Evolutionary conservation across 2,888 invertebrate genomes (phyloP), one percentile per base, ranked within the genome.

Genomic region (Steinernema scapterisci): DNA sequence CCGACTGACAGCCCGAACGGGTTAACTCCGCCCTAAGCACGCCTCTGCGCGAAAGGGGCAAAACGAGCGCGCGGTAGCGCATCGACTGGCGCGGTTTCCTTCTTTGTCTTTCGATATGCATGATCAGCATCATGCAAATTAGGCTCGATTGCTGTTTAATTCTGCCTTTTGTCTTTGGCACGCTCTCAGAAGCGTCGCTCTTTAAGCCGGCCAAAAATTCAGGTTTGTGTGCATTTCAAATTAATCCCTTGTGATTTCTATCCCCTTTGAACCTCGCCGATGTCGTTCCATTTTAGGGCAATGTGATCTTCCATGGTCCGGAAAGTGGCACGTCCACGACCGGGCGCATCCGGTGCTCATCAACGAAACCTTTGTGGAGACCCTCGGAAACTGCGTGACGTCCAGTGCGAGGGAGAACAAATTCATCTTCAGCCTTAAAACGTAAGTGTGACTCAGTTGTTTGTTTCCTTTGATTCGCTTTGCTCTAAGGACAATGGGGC

Each of bases 91-190:
- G 63, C 63, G 63, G 63, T 63, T 63, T 31, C 31, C 63, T 63
- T 63, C 63, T 63, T 63, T 63, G 63, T 63, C 63, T 63, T 63
- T 63, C 63, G 63, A 63, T 63, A 63, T 63, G 63, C 63, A 27
- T 63, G 63, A 63, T 63, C 63, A 63, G 63, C 63, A 25, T 63
- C 63, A 63, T 63, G 63, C 63, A 63, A 63, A 63, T 63, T 63
- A 63, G 63, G 27, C 6, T 63, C 63, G 27, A 25, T 31, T 63
- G 48, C 31, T 25, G 31, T 31, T 31, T 63, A 13, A n/a, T 63
- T 63, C 16, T 63, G 63, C 31, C 31, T 16, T 38, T 63, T 63
- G 63, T 63, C 16, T 63, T 63, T 16, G 27, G 31, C 27, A 27
- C 63, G 48, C 48, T 48, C 31, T 16, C 31, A 9, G 21, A 6